phyloP scores from a whole-genome alignment of 2,888 invertebrate genomes.

The Crossocerus cetratus region DNA sequence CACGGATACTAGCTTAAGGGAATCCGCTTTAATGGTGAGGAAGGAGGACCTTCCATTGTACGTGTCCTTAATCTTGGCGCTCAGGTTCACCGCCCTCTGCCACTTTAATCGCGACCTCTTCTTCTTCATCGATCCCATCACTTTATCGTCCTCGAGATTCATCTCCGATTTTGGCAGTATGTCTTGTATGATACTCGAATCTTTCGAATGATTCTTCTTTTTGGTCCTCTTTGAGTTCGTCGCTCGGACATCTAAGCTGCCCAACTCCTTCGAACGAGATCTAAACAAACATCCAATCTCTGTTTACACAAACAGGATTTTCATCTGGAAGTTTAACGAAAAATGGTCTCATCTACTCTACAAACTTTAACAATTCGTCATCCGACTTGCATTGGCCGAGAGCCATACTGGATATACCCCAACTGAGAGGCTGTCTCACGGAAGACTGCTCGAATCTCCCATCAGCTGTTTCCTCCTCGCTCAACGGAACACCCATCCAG shows the following conservation, averaged over 20 bases:
- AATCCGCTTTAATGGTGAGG: constrained; percentile 61
- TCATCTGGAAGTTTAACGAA: neutral
- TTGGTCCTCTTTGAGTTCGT: neutral
- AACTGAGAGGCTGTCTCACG: constrained; percentile 80
- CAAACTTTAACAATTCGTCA: constrained; percentile 80
- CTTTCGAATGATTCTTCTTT: constrained; percentile 45
- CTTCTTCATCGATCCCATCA: constrained; percentile 62
- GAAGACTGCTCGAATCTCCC: constrained; percentile 40
- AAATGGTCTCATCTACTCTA: too few relatives aligned
- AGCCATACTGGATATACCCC: constrained; percentile 82
- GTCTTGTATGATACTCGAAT: neutral
- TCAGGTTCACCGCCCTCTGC: constrained; percentile 59
- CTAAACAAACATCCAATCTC: neutral
- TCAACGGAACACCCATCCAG: constrained; percentile 83
- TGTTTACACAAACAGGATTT: neutral
- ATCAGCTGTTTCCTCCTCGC: constrained; percentile 71
- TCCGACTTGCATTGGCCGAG: constrained; percentile 79
- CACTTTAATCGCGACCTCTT: constrained; percentile 64
- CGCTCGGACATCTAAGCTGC: neutral
- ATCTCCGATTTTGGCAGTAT: constrained; percentile 14
- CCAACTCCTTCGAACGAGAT: neutral
- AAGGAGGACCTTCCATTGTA: constrained; percentile 29
- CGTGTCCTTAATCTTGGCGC: constrained; percentile 46
- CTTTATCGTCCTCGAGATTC: constrained; percentile 18
- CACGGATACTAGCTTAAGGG: constrained; percentile 60